Evolutionary conservation across 2,113 vertebrate species (phyloP).

Genomic region (Mesoclemmys tuberculata): DNA sequence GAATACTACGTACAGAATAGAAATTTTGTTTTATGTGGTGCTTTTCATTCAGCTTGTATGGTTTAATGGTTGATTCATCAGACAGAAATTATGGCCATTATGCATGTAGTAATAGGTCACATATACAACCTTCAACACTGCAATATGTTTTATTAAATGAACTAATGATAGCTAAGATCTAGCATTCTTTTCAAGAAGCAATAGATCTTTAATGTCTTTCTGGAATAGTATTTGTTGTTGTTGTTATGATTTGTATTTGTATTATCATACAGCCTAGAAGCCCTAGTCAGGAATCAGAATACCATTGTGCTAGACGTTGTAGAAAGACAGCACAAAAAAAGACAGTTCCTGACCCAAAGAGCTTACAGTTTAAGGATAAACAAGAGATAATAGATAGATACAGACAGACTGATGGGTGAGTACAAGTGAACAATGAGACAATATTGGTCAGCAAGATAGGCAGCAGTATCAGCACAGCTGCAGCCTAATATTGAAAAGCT

Average conservation of each 20-base stretch:
- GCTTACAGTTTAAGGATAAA: not conserved
- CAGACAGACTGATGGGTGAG: not conserved
- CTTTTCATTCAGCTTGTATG: slow-evolving; percentile 31
- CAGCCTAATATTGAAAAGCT: no score
- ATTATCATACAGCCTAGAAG: not conserved
- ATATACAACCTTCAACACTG: not conserved
- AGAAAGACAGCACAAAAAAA: not conserved
- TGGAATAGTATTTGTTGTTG: slow-evolving; percentile 33
- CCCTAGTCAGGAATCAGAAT: not conserved
- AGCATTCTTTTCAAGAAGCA: slow-evolving; percentile 14
- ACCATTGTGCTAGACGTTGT: not conserved
- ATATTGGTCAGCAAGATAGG: no score
- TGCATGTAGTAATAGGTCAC: slow-evolving; percentile 30
- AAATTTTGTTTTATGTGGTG: not conserved
- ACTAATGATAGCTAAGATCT: slow-evolving; percentile 19
- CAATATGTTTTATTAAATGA: slow-evolving; percentile 22
- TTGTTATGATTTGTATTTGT: not conserved
- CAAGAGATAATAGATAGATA: not conserved
- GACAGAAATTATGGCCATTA: slow-evolving; percentile 16
- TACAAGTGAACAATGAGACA: no score
- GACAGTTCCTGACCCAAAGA: not conserved
- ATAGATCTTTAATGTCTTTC: slow-evolving; percentile 29
- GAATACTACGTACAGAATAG: not conserved
- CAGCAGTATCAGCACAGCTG: no score
- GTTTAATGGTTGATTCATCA: slow-evolving; percentile 47